A percentile compares a stretch with the other conserved stretches of the same genome.
Evolutionary conservation across 2,797 vertebrate genomes (phyloP).

Genomic region (Natrix natrix): DNA sequence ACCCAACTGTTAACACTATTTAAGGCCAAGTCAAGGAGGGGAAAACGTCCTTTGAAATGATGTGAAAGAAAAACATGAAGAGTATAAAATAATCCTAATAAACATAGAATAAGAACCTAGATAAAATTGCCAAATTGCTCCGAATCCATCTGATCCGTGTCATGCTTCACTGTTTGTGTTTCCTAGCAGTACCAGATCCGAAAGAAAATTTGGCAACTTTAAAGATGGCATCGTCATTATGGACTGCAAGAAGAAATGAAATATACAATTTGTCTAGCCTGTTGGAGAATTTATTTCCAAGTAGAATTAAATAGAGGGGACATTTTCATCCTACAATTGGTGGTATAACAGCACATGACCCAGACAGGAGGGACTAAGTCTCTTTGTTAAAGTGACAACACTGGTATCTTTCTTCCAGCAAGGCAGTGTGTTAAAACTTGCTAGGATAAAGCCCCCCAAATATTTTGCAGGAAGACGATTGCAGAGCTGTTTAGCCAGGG

Average conservation of each 20-base stretch:
- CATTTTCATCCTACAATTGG: neutral
- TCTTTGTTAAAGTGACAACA: neutral
- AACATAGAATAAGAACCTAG: neutral
- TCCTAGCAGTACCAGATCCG: neutral
- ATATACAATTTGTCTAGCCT: neutral
- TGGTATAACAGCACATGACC: neutral
- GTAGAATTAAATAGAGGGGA: neutral
- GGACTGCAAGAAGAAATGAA: neutral
- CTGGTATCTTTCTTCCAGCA: neutral
- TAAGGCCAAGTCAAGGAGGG: neutral
- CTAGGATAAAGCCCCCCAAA: neutral
- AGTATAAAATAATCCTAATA: neutral
- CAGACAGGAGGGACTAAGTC: neutral
- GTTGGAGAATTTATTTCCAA: neutral
- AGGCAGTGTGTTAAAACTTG: neutral
- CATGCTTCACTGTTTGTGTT: neutral
- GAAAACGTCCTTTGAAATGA: neutral
- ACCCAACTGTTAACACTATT: neutral
- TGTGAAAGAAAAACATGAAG: neutral
- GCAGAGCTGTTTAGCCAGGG: neutral
- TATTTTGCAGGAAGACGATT: neutral
- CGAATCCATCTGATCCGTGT: neutral
- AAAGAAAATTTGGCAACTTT: neutral
- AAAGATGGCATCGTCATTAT: neutral
- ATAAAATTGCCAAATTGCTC: neutral